These are phyloP conservation scores for Dryomyza anilis DNA, from an alignment of 2,888 invertebrate genomes.

Conservation along the genomic window DNA sequence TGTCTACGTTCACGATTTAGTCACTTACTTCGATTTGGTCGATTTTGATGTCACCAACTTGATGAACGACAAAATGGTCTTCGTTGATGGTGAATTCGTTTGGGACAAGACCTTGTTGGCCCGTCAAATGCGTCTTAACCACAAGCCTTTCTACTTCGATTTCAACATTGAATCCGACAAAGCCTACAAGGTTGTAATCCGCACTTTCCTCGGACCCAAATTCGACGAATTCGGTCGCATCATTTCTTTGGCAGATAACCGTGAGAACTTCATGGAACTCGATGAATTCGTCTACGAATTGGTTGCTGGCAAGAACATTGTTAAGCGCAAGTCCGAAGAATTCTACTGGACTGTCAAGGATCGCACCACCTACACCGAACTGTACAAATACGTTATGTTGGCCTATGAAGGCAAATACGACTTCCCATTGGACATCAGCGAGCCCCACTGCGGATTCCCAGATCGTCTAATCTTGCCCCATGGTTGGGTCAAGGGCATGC, in stretches of 20 bases:
- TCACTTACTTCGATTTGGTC: slow-evolving; percentile 71
- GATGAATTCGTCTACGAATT: slow-evolving; percentile 68
- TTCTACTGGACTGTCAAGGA: slow-evolving; percentile 64
- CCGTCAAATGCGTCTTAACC: slow-evolving; percentile 72
- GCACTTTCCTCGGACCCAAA: slow-evolving; percentile 73
- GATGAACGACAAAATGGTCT: slow-evolving; percentile 42
- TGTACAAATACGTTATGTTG: slow-evolving; percentile 61
- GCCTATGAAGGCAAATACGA: slow-evolving; percentile 60
- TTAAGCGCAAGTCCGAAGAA: slow-evolving; percentile 45
- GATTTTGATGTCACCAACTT: slow-evolving; percentile 65
- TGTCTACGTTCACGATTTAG: slow-evolving; percentile 69
- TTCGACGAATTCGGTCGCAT: slow-evolving; percentile 64
- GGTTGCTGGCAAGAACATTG: slow-evolving; percentile 60
- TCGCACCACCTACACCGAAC: slow-evolving; percentile 58
- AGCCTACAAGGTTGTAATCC: slow-evolving; percentile 65
- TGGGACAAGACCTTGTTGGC: slow-evolving; percentile 59
- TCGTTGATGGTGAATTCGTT: slow-evolving; percentile 53
- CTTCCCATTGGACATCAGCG: slow-evolving; percentile 58
- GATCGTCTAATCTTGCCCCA: slow-evolving; percentile 69
- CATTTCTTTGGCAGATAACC: slow-evolving; percentile 64
- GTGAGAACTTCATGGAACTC: slow-evolving; percentile 68
- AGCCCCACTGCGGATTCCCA: slow-evolving; percentile 66
- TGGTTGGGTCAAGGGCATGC: slow-evolving; percentile 66
- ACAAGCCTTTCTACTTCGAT: slow-evolving; percentile 69
- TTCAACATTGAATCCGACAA: slow-evolving; percentile 67